These are phyloP conservation scores for Pontoporia blainvillei DNA, from an alignment of 2,113 vertebrate genomes.

Conservation along the genomic window DNA sequence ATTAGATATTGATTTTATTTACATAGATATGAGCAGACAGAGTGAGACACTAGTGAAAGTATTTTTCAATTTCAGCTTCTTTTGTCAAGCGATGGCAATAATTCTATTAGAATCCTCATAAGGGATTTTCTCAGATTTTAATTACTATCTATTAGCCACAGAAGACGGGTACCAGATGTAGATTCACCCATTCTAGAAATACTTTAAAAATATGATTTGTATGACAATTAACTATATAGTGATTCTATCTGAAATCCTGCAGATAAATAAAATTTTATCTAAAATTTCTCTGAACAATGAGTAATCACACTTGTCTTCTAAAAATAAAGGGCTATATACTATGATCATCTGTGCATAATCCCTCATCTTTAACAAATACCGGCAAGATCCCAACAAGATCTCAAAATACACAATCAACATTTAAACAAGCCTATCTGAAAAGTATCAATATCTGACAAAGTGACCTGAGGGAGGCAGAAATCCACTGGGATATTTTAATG, in stretches of 20 bases:
- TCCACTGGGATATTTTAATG: background rate
- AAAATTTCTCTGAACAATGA: background rate
- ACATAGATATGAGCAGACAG: background rate
- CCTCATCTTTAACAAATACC: background rate
- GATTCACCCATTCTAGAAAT: background rate
- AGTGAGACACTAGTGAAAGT: background rate
- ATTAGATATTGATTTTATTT: background rate
- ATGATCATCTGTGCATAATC: background rate
- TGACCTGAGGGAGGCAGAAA: background rate
- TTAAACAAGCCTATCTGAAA: background rate
- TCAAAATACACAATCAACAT: background rate
- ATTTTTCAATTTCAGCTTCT: background rate
- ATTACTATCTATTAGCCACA: background rate
- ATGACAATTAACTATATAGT: background rate
- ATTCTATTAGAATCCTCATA: background rate
- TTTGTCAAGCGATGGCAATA: background rate
- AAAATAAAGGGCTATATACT: background rate
- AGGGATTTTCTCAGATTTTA: slow-evolving; percentile 7
- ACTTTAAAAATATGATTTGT: background rate
- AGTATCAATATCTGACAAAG: background rate
- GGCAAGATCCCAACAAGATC: background rate
- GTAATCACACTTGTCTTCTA: background rate
- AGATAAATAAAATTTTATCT: background rate
- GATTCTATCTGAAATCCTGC: background rate
- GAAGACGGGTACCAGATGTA: background rate